Conservation (phyloP, 1,140 invertebrate species). For the Lucilia sericata region DNA sequence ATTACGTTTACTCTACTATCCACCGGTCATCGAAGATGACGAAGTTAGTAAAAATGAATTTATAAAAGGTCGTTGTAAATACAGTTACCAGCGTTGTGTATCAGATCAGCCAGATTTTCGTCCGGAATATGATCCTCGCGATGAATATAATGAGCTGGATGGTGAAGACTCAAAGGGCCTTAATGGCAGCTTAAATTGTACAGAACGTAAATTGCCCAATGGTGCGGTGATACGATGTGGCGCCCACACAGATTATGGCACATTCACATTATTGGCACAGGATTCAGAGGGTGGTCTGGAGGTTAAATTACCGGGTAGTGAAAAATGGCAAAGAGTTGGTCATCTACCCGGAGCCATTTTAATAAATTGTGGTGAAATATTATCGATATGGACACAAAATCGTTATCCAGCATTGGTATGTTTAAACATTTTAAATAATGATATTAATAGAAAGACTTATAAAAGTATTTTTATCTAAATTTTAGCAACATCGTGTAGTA, state of each 20-base stretch:
- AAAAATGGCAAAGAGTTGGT: conserved; percentile 80
- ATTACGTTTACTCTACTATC: conserved; percentile 77
- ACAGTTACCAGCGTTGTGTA: conserved; percentile 66
- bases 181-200: conserved; percentile 44
- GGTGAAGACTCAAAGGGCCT: conserved; percentile 46
- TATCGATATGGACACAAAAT: conserved; percentile 81
- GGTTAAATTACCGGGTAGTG: conserved; percentile 74
- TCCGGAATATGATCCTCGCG: conserved; percentile 60
- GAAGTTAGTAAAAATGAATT: conserved; percentile 59
- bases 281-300: conserved; percentile 75
- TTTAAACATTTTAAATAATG: not conserved
- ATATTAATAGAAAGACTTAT: not conserved
- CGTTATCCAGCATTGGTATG: conserved; percentile 78
- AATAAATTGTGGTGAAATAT: conserved; percentile 82
- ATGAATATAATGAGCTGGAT: conserved; percentile 60
- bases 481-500: conserved; percentile 78
- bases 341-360: conserved; percentile 83
- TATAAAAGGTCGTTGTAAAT: conserved; percentile 64
- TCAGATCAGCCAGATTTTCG: conserved; percentile 65
- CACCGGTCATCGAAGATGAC: conserved; percentile 74
- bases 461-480: conserved; percentile 16
- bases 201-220: conserved; percentile 52
- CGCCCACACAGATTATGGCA: conserved; percentile 80
- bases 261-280: conserved; percentile 80
- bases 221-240: conserved; percentile 75